These are phyloP conservation scores for Cephalopterus ornatus DNA, from an alignment of 2,113 vertebrate genomes.

Conservation along the genomic window DNA sequence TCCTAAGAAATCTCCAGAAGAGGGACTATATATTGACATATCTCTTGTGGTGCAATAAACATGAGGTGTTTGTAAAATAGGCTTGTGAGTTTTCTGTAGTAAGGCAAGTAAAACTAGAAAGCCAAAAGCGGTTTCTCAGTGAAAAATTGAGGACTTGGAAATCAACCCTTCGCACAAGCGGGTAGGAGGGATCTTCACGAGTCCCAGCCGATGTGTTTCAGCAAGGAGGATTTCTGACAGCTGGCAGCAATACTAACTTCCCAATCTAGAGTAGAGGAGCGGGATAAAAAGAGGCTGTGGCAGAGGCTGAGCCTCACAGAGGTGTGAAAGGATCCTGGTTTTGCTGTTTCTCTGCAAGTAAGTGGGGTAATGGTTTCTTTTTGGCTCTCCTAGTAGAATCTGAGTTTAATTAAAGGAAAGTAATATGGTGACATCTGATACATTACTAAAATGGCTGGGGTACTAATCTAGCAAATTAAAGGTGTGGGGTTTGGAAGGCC, in stretches of 20 bases:
- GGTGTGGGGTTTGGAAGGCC: background rate
- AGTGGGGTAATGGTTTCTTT: accelerated
- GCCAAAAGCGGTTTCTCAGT: background rate
- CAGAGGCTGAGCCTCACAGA: accelerated
- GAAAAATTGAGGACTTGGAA: background rate
- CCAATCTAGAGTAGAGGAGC: accelerated
- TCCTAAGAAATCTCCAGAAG: background rate
- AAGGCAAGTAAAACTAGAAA: background rate
- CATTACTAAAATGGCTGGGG: accelerated
- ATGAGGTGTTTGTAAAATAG: background rate
- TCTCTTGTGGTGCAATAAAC: background rate
- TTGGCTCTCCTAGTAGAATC: accelerated
- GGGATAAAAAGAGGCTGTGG: background rate
- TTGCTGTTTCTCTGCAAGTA: background rate
- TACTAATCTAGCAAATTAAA: accelerated
- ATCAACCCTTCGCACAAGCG: background rate
- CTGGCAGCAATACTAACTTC: background rate
- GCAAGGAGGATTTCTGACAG: background rate
- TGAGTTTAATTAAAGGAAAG: accelerated
- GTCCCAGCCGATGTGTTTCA: background rate
- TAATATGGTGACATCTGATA: background rate
- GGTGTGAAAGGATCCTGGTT: accelerated
- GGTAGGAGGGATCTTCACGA: too few species aligned
- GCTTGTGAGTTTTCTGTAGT: background rate
- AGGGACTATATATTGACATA: background rate